Evolutionary conservation across 2,113 vertebrate genomes (phyloP), one percentile per base, ranked within the genome.

Genomic region (Neolamprologus sp.): DNA sequence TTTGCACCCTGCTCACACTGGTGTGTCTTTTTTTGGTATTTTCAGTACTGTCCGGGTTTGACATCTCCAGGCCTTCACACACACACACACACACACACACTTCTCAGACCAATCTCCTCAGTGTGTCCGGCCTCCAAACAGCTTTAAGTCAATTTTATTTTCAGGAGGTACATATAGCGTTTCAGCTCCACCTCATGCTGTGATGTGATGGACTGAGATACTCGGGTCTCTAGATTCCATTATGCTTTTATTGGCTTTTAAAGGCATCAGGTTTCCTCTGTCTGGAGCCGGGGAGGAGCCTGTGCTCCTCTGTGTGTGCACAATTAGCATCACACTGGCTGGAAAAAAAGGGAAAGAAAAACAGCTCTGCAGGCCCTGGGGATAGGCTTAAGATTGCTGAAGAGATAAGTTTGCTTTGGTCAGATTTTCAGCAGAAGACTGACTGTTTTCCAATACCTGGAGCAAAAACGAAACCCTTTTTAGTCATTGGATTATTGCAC

Each of bases 211-310:
- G 92, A 91, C 89, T 73, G 85, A 86, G 88, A 90, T 89, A 85
- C 92, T 93, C 89, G 6, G 86, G 92, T 94, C 94, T 91, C 95
- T 87, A 93, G 91, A 94, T 95, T 94, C 95, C 95, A 95, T 96
- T 95, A 95, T 96, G 93, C 89, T 94, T 95, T 95, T 93, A 96
- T 96, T 95, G 94, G 94, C 95, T 96, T 95, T 96, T 94, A 96
- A 94, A 93, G 93, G 95, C 89, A 94, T 96, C 94, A 6, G 86
- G 93, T 96, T 96, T 95, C 95, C 82, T 91, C 71, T 73, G 93
- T 95, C 94, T 94, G 95, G 94, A 95, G 93, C 92, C 94, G 79
- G 87, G 92, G 94, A 92, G 94, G 93, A 90, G 93, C 91, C 75
- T 90, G 28, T 49, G 58, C 45, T 51, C 30, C 12, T 65, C 26